Base-by-base conservation (phyloP, 1,140 invertebrate species). In the Drosophila santomea region DNA sequence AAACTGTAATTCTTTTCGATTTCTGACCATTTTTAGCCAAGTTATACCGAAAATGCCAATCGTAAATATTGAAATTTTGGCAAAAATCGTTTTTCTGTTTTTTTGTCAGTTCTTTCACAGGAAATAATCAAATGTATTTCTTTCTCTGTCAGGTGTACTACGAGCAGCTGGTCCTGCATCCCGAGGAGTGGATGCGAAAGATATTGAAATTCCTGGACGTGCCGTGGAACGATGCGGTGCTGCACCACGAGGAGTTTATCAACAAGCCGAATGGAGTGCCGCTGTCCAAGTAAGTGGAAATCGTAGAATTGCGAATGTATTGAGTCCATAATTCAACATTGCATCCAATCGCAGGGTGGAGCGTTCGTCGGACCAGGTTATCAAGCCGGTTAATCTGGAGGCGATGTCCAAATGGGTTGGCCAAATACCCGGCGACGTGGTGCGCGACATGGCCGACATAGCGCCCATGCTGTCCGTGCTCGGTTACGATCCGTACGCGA, bases 341-440 rank as follows among this genome's bases (percentile, higher is more conserved):
- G 15, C 15, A 36, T 1, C 2, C 1, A 48, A 15, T 61, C 17
- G 4, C 17, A 99, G 98, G 93, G 97, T 98, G 79, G 98, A 99
- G 93, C 95, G 98, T 60, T 99, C 98, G 14, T 98, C 98, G 68
- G 98, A 99, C 94, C 98, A 99, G 94, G 98, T 99, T 55, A 98
- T 99, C 91, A 99, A 99, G 92, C 98, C 99, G 6, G 96, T 99
- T 12, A 99, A 99, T 94, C 93, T 98, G 64, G 98, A 99, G 93
- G 98, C 98, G 8, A 93, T 99, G 50, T 96, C 96, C 72, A 99
- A 99, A 93, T 99, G 99, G 99, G 98, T 99, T 39, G 98, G 97
- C 39, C 94, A 96, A 76, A 96, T 99, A 90, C 98, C 98, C 23
- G 94, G 95, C 23, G 98, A 99, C 93, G 98, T 99, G 25, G 95